Conservation (phyloP, 2,888 invertebrate genomes). For the Troilus luridus region DNA sequence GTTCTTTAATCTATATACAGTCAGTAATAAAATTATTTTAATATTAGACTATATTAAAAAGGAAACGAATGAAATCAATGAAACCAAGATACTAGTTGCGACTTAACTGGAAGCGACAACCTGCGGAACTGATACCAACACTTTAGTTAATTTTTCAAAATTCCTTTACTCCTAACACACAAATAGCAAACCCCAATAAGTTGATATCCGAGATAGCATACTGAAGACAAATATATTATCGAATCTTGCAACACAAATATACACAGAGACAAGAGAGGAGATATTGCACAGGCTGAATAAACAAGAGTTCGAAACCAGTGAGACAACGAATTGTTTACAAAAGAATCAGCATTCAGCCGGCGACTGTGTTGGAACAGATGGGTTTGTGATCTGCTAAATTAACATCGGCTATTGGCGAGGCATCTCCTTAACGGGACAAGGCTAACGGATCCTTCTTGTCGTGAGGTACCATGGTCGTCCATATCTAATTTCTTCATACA, state of each 20-base stretch:
- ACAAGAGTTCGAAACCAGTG: not conserved
- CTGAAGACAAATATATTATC: not conserved
- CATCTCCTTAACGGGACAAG: not conserved
- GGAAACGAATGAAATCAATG: too few species aligned
- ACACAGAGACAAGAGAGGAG: not conserved
- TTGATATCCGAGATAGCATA: not conserved
- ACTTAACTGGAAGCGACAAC: too few species aligned
- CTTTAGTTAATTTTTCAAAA: not conserved
- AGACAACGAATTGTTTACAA: not conserved
- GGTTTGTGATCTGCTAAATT: not conserved
- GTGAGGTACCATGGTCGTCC: too few species aligned
- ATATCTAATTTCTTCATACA: too few species aligned
- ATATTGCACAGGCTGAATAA: conserved; percentile 7
- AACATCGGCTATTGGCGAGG: not conserved
- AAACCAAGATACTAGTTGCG: too few species aligned
- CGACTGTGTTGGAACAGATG: not conserved
- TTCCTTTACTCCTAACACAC: not conserved
- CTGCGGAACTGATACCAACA: too few species aligned
- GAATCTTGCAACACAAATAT: not conserved
- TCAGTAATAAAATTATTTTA: too few species aligned
- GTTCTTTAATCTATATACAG: too few species aligned
- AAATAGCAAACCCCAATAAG: not conserved
- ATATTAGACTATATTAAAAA: too few species aligned
- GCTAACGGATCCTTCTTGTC: too few species aligned
- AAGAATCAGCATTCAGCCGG: not conserved